Evolutionary conservation across 2,797 vertebrate species (phyloP), one percentile per base, ranked within the genome.

Genomic region (Syngnathus rostellatus): DNA sequence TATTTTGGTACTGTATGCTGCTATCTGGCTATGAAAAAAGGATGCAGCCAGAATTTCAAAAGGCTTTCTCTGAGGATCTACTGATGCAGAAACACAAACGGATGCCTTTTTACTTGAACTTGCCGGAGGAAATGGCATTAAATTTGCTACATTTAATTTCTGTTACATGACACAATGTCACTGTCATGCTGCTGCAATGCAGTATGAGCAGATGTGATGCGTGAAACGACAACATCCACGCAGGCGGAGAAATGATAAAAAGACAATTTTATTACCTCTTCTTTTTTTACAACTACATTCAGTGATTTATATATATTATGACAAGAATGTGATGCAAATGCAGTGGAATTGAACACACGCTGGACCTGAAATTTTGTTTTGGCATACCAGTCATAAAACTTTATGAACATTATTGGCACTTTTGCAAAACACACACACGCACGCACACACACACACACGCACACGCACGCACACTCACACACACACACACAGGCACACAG

Each of bases 121-220:
- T 68, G 68, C 72, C 67, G 59, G 43, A 7, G 74, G 73, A 74
- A 77, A 80, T 73, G 55, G n/a, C 68, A 67, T 43, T 68, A 62
- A 62, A 43, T 62, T 62, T 16, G 65, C 5, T 2, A 53, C 64
- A 63, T 66, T 64, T 38, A 21, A 23, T 60, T 63, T 60, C 69
- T 70, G 65, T 63, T 61, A 65, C 63, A 69, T 76, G 62, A 74
- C 64, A 78, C 76, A 72, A 77, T 71, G 50, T 21, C 66, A 53
- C 53, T 77, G 72, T 75, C 60, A 66, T 63, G 77, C 57, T 62
- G 68, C 59, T 59, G 64, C 68, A 64, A 41, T 57, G 45, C 46
- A 39, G 23, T 23, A 54, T 54, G 53, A 54, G 50, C 21, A 54
- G 10, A 23, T 25, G 25, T 1, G 31, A 37, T 37, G 12, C 25